Evolutionary conservation across 2,888 invertebrate species (phyloP).

Genomic region (Boloria selene): DNA sequence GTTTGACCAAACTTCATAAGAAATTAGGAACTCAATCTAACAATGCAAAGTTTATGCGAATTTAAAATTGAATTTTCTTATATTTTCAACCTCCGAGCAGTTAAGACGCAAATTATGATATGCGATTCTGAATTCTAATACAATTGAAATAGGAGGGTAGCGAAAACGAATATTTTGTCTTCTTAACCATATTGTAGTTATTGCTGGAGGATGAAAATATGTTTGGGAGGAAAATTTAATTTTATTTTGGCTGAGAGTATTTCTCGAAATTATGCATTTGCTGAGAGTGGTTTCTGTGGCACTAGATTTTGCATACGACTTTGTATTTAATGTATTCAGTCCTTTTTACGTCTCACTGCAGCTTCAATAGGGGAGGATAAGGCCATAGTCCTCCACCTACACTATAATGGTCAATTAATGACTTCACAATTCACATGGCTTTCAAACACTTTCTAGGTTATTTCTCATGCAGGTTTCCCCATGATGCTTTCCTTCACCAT

Average conservation of each 20-base stretch:
- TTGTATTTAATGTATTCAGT: not conserved
- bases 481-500: too few relatives aligned
- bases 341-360: too few relatives aligned
- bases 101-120: slow-evolving; percentile 5
- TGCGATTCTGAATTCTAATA: not conserved
- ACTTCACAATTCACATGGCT: too few relatives aligned
- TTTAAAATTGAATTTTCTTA: slow-evolving; percentile 59
- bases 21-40: slow-evolving; percentile 38
- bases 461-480: too few relatives aligned
- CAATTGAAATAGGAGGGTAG: slow-evolving; percentile 1
- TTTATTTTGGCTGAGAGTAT: slow-evolving; percentile 28
- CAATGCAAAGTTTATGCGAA: slow-evolving; percentile 54
- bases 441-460: too few relatives aligned
- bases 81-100: slow-evolving; percentile 44
- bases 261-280: slow-evolving; percentile 15
- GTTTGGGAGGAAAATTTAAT: slow-evolving; percentile 32
- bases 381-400: too few relatives aligned
- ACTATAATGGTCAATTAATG: too few relatives aligned
- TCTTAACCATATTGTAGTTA: slow-evolving; percentile 34
- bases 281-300: not conserved
- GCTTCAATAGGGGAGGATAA: too few relatives aligned
- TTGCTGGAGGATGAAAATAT: slow-evolving; percentile 33
- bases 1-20: slow-evolving; percentile 9
- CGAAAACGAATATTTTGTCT: slow-evolving; percentile 10
- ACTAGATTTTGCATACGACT: not conserved